phyloP scores from a whole-genome alignment of 2,797 vertebrate species.

The Lerista edwardsae region DNA sequence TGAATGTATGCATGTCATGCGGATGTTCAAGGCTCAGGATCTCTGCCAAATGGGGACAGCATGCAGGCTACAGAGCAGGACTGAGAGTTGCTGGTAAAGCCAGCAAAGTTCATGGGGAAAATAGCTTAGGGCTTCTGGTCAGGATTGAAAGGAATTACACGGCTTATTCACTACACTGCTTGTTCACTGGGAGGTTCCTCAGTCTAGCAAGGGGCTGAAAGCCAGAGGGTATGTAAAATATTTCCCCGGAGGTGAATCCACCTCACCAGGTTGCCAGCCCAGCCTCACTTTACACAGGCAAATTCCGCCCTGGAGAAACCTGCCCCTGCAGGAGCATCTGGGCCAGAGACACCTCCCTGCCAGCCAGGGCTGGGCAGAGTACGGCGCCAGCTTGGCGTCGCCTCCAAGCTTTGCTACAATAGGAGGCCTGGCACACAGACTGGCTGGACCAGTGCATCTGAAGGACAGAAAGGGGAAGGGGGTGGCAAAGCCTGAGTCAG shows the following conservation, averaged over 20 bases:
- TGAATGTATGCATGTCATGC: neutral
- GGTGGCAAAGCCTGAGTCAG: slow-evolving; percentile 36
- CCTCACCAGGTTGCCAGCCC: neutral
- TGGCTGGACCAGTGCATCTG: slow-evolving; percentile 36
- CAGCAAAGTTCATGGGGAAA: neutral
- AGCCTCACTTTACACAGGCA: slow-evolving; percentile 19
- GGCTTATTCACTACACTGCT: too few species aligned
- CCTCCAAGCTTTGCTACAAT: slow-evolving; percentile 35
- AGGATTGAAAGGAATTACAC: neutral
- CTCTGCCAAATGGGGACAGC: neutral
- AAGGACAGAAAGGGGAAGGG: slow-evolving; percentile 34
- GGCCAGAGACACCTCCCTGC: slow-evolving; percentile 27
- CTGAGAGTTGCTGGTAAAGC: neutral
- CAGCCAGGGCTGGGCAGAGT: slow-evolving; percentile 39
- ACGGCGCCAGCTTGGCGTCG: slow-evolving; percentile 39
- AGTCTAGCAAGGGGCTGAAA: slow-evolving; percentile 6
- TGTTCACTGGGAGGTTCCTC: neutral
- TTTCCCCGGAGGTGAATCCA: slow-evolving; percentile 6
- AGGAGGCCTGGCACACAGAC: slow-evolving; percentile 33
- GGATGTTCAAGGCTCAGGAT: neutral
- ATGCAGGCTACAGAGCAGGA: neutral
- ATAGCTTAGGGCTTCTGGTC: neutral
- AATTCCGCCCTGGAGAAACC: slow-evolving; percentile 40
- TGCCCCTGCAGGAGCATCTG: slow-evolving; percentile 48
- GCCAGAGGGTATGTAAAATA: slow-evolving; percentile 5